These are phyloP conservation scores for Temnothorax longispinosus DNA, from an alignment of 1,140 invertebrate species.

Conservation along the genomic window DNA sequence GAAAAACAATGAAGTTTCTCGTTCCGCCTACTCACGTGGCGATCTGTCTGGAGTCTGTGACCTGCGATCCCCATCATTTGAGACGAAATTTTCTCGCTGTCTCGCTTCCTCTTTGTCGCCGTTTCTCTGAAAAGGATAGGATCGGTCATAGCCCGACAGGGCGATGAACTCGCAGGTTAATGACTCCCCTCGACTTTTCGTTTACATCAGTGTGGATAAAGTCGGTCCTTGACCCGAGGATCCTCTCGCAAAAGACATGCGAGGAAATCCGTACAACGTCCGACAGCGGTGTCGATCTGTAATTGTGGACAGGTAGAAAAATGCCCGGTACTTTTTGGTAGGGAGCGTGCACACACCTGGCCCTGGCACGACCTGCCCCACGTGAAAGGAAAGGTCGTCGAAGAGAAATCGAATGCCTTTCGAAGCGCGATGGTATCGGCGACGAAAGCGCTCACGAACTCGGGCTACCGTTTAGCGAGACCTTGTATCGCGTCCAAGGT, in stretches of 20 bases:
- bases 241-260: constrained; percentile 64
- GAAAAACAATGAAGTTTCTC: constrained; percentile 8
- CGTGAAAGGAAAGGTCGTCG: constrained; percentile 73
- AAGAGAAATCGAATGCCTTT: constrained; percentile 70
- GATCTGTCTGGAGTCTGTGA: constrained; percentile 40
- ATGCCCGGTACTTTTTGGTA: constrained; percentile 57
- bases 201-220: constrained; percentile 11
- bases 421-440: constrained; percentile 59
- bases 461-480: constrained; percentile 53
- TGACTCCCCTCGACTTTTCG: constrained; percentile 55
- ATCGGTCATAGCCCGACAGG: constrained; percentile 51
- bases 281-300: neutral
- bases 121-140: constrained; percentile 56
- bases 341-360: constrained; percentile 62
- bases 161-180: constrained; percentile 59
- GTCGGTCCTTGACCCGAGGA: constrained; percentile 59
- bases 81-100: neutral
- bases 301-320: constrained; percentile 55
- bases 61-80: constrained; percentile 40
- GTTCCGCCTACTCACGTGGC: neutral
- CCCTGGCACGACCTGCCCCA: constrained; percentile 73
- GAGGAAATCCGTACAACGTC: constrained; percentile 26
- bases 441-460: constrained; percentile 58
- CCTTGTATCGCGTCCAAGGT: constrained; percentile 69
- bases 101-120: neutral